These are phyloP conservation scores for Phylloscopus collybita DNA, from an alignment of 2,797 vertebrate species.

Conservation along the genomic window DNA sequence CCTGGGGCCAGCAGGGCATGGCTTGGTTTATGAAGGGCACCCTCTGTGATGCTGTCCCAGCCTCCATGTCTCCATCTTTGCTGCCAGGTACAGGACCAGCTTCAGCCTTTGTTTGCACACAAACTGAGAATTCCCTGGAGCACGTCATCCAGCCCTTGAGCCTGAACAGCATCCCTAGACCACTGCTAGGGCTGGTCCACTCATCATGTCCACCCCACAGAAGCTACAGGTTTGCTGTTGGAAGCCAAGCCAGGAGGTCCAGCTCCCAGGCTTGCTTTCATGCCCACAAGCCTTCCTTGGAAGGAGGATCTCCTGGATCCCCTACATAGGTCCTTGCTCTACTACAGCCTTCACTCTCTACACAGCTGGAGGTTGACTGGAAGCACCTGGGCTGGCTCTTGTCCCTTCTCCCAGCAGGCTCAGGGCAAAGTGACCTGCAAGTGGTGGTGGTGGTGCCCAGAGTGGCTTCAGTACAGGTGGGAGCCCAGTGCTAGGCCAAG, in stretches of 20 bases:
- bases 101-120: not conserved
- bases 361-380: not conserved
- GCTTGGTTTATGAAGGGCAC: not conserved
- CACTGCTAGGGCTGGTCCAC: not conserved
- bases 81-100: not conserved
- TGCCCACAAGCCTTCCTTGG: not conserved
- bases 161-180: not conserved
- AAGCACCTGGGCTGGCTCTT: not conserved
- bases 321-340: not conserved
- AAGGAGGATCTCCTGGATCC: not conserved
- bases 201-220: rapidly evolving
- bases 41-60: not conserved
- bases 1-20: not conserved
- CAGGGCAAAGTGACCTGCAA: not conserved
- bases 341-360: not conserved
- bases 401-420: not conserved
- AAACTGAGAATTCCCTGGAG: not conserved
- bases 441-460: not conserved
- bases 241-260: not conserved
- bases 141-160: not conserved
- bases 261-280: not conserved
- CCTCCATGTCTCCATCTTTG: not conserved
- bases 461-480: not conserved
- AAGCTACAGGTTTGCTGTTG: not conserved
- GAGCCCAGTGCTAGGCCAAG: not conserved